Base-by-base conservation (phyloP, 2,888 invertebrate genomes). In the Meganola albula region DNA sequence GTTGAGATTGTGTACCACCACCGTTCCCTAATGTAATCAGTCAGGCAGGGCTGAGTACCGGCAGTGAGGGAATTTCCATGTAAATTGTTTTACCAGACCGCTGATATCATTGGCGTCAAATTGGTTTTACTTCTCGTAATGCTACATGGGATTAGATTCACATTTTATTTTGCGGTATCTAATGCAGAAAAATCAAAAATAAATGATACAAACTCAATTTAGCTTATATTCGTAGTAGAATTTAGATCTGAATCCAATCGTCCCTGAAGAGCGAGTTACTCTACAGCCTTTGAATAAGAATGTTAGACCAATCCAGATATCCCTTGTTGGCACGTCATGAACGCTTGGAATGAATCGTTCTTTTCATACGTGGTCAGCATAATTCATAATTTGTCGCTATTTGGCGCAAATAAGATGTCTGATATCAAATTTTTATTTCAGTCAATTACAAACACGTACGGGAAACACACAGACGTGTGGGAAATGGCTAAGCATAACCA, bases 81-180 rank as follows among this genome's bases (percentile, higher is more conserved):
- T 53, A 65, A 65, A 66, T 66, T 48, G 48, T 60, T 59, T 64
- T 64, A 63, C 50, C 57, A 41, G 46, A 50, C 43, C 45, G 47
- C 34, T 34, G 31, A 51, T 47, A 45, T 48, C 51, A 60, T 58
- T 62, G 55, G 54, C 43, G 47, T 34, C 35, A 45, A 48, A 53
- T 43, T 50, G 39, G 25, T 22, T 39, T 41, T 48, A 28, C 33
- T 28, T 13, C 10, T 13, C 25, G 8, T n/a, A 28, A 31, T 40
- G 34, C 35, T 21, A 16, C 31, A n/a, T n/a, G n/a, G n/a, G n/a
- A n/a, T n/a, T n/a, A n/a, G n/a, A n/a, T n/a, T n/a, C n/a, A n/a
- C n/a, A n/a, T n/a, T n/a, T n/a, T n/a, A n/a, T n/a, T n/a, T n/a
- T n/a, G n/a, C n/a, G n/a, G n/a, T n/a, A n/a, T n/a, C n/a, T n/a